Evolutionary conservation across 2,113 vertebrate species (phyloP).

Genomic region (Carassius auratus): DNA sequence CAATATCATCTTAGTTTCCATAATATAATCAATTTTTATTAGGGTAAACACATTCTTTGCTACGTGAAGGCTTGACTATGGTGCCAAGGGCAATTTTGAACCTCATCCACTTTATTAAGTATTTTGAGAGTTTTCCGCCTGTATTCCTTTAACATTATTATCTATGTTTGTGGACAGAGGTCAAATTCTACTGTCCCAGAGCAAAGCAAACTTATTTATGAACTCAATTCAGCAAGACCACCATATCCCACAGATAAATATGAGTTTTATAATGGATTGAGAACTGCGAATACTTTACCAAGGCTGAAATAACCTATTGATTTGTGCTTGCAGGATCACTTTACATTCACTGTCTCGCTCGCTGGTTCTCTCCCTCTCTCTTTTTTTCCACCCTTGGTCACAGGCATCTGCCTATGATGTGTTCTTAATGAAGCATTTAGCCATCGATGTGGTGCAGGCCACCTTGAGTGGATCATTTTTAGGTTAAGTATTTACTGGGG

Average conservation of each 20-base stretch:
- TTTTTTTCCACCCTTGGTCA: slow-evolving; percentile 32
- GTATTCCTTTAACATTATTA: slow-evolving; percentile 2
- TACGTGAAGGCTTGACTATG: background rate
- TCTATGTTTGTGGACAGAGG: background rate
- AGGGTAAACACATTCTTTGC: slow-evolving; percentile 4
- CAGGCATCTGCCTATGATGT: slow-evolving; percentile 42
- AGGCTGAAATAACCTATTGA: slow-evolving; percentile 70
- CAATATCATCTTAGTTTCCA: background rate
- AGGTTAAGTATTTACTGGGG: slow-evolving; percentile 72
- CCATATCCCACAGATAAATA: slow-evolving; percentile 54
- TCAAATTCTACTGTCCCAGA: slow-evolving; percentile 24
- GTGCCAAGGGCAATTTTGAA: background rate
- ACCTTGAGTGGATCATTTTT: slow-evolving; percentile 63
- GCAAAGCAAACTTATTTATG: slow-evolving; percentile 47
- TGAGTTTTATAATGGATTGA: slow-evolving; percentile 50
- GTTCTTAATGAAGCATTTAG: slow-evolving; percentile 68
- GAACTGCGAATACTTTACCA: slow-evolving; percentile 58
- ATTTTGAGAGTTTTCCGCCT: background rate
- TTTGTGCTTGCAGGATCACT: slow-evolving; percentile 64
- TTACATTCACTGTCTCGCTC: slow-evolving; percentile 45
- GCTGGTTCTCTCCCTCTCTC: background rate
- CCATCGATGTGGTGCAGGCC: slow-evolving; percentile 55
- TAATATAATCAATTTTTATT: background rate
- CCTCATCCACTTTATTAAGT: background rate
- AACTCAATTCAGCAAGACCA: slow-evolving; percentile 48